phyloP scores from a whole-genome alignment of 2,113 vertebrate genomes.

The Xiphorhynchus elegans region DNA sequence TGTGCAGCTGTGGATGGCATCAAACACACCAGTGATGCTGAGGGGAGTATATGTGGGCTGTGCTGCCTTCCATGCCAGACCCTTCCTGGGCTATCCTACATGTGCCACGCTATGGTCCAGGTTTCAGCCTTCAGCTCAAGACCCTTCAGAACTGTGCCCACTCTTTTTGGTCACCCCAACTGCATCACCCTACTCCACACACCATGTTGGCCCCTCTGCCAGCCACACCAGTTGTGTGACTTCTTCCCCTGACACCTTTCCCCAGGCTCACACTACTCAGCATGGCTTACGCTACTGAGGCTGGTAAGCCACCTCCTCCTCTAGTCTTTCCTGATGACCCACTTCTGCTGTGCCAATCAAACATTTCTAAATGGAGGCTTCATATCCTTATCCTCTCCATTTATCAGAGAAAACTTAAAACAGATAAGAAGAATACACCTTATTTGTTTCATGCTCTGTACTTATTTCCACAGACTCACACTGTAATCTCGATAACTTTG shows the following conservation, averaged over 20 bases:
- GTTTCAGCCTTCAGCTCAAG: not conserved
- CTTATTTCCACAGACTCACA: not conserved
- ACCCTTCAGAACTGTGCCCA: not conserved
- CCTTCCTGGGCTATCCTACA: not conserved
- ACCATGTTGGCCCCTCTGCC: not conserved
- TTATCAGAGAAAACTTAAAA: not conserved
- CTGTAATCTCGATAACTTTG: not conserved
- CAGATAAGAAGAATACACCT: not conserved
- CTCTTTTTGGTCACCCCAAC: not conserved
- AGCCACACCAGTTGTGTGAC: not conserved
- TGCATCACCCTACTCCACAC: not conserved
- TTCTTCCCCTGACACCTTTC: not conserved
- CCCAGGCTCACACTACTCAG: not conserved
- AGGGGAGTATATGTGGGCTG: not conserved
- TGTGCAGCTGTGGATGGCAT: not conserved
- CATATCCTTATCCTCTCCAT: not conserved
- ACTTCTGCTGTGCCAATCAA: conserved; percentile 4
- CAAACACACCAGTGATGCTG: not conserved
- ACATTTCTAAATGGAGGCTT: conserved; percentile 3
- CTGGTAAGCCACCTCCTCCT: not conserved
- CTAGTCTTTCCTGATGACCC: not conserved
- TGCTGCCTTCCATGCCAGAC: not conserved
- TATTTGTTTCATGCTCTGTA: not conserved
- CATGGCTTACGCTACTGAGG: accelerated
- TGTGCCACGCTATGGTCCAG: not conserved